Base-by-base conservation (phyloP, 2,797 vertebrate genomes). In the Chaunax sp. region DNA sequence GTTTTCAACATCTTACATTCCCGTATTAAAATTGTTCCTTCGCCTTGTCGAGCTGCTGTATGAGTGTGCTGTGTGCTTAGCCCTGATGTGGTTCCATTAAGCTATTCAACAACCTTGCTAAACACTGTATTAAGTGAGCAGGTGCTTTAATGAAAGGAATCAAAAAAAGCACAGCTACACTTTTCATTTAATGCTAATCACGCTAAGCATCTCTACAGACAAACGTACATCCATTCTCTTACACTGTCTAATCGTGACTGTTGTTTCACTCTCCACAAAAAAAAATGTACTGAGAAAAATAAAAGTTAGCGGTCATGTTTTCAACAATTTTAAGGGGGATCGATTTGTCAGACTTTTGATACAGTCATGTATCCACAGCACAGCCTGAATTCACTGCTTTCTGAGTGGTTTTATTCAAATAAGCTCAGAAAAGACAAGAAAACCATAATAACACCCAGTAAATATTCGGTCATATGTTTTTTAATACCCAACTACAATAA, bases 401-500 rank as follows among this genome's bases (percentile, higher is more conserved):
- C 23, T 53, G 41, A 49, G 43, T n/a, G 20, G 11, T 4, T 51
- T 37, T 38, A 40, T 51, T 20, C 11, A 75, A 61, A 44, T 37
- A 52, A 45, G 25, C 26, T 35, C 53, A 63, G 43, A 59, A 66
- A 14, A 49, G 16, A 78, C 60, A 69, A 61, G 64, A 72, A 47
- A 53, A 46, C 26, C 19, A 70, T 18, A 33, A 60, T 64, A 19
- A 22, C 22, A 53, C 14, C 16, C 10, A 25, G 25, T n/a, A 18
- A 51, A n/a, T 10, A 51, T 72, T 64, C 60, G 61, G 30, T 45
- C 53, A 19, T 61, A 55, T 54, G 13, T 74, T 53, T 82, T 70
- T 80, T 64, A 77, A 80, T 6, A 64, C 70, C 82, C 46, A 51
- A 76, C 75, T 72, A 74, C 53, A 69, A 77, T 80, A 74, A 81